Percentiles rank a stretch among this genome's conserved stretches.
phyloP scores from a whole-genome alignment of 2,113 vertebrate species.

The Oreochromis niloticus region DNA sequence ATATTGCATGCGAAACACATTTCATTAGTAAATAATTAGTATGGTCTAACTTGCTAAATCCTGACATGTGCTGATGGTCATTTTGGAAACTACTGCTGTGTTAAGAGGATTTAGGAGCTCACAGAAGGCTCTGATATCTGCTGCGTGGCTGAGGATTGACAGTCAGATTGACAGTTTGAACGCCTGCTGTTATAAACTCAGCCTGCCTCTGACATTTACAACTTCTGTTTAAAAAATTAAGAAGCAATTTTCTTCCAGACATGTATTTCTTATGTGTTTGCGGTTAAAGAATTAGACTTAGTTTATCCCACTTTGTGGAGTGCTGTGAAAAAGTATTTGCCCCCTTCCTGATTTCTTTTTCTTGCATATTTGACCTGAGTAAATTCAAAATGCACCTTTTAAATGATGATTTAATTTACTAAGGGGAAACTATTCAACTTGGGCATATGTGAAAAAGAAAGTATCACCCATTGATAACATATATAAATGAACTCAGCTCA shows the following conservation, averaged over 20 bases:
- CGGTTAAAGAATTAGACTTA: background rate
- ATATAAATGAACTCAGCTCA: background rate
- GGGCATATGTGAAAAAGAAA: background rate
- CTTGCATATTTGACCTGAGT: background rate
- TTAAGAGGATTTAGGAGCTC: background rate
- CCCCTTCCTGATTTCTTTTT: background rate
- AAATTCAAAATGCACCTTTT: background rate
- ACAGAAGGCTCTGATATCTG: background rate
- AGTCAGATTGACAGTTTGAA: background rate
- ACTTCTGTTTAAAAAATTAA: background rate
- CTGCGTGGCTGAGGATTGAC: background rate
- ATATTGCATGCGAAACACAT: background rate
- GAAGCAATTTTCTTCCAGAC: background rate
- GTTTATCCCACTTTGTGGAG: background rate
- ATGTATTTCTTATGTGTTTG: background rate
- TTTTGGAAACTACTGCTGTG: background rate
- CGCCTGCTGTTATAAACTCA: background rate
- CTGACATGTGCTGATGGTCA: background rate
- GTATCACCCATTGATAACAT: background rate
- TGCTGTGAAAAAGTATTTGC: background rate
- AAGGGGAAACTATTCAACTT: background rate
- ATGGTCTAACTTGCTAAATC: background rate
- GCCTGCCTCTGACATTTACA: background rate
- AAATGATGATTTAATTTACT: background rate
- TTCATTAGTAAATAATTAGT: background rate